phyloP scores from a whole-genome alignment of 2,888 invertebrate genomes.

The Drosophila neoperkinsi region DNA sequence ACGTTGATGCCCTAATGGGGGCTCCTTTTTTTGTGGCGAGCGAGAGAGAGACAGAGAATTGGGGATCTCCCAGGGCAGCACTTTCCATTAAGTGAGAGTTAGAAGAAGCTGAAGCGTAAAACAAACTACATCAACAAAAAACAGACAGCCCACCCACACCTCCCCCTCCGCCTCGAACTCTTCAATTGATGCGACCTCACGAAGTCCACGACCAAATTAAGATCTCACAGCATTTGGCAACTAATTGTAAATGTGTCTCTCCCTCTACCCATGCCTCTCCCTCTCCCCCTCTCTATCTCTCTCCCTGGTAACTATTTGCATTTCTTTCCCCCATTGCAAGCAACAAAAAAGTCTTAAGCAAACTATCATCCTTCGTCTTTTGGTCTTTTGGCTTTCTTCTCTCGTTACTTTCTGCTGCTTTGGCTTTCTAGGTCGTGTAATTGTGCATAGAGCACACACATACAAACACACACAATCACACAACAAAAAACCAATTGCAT shows the following conservation, averaged over 20 bases:
- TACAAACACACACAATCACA: slow-evolving; percentile 18
- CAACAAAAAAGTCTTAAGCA: slow-evolving; percentile 11
- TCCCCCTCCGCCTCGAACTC: too few species aligned
- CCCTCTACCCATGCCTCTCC: neutral
- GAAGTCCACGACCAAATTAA: slow-evolving; percentile 70
- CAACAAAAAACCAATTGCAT: slow-evolving; percentile 64
- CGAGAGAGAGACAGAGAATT: neutral
- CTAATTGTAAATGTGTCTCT: slow-evolving; percentile 77
- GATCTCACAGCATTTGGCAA: slow-evolving; percentile 77
- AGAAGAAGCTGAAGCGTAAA: slow-evolving; percentile 44
- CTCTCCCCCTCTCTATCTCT: neutral
- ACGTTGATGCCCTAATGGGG: slow-evolving; percentile 69
- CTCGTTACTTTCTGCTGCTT: slow-evolving; percentile 77
- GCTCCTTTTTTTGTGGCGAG: neutral
- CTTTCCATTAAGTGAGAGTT: slow-evolving; percentile 70
- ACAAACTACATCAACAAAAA: slow-evolving; percentile 74
- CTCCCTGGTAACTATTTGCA: slow-evolving; percentile 3
- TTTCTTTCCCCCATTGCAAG: slow-evolving; percentile 1
- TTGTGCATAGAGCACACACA: slow-evolving; percentile 68
- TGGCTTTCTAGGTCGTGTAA: slow-evolving; percentile 81
- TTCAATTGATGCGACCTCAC: slow-evolving; percentile 33
- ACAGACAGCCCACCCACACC: slow-evolving; percentile 41
- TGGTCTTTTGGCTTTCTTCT: slow-evolving; percentile 56
- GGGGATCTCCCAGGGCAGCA: slow-evolving; percentile 31
- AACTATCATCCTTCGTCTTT: slow-evolving; percentile 57